Evolutionary conservation across 30 jellyfish, hydroid and myxozoan species (phyloP).

Genomic region (Sanderia malayensis): DNA sequence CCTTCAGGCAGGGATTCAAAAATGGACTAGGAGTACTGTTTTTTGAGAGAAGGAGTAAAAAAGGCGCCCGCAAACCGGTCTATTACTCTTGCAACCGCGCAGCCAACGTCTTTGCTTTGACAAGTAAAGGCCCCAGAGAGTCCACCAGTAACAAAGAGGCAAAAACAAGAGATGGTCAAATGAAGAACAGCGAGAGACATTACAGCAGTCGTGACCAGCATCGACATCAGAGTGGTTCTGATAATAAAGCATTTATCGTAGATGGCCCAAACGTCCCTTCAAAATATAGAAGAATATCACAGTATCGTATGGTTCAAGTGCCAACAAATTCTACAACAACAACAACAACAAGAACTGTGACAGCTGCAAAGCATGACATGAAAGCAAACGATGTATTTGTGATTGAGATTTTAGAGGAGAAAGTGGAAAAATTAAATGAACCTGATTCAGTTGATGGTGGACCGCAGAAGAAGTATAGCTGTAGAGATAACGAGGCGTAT

Average conservation of each 20-base stretch:
- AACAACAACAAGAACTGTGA: background rate
- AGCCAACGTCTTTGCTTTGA: background rate
- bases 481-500: no score
- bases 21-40: slow-evolving; percentile 5
- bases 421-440: no score
- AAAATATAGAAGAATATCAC: slow-evolving; percentile 15
- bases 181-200: no score
- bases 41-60: background rate
- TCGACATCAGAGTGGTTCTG: slow-evolving; percentile 32
- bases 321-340: background rate
- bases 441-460: background rate
- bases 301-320: background rate
- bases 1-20: slow-evolving; percentile 57
- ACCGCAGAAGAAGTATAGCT: background rate
- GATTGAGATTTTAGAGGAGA: no score
- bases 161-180: no score
- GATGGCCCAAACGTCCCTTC: slow-evolving; percentile 32
- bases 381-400: background rate
- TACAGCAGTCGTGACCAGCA: background rate
- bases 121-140: background rate
- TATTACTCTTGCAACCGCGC: background rate
- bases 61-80: no score
- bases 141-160: background rate
- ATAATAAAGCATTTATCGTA: slow-evolving; percentile 25
- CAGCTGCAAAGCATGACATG: background rate